Evolutionary conservation across 2,888 invertebrate genomes (phyloP).

Genomic region (Holacanthella duospinosa): DNA sequence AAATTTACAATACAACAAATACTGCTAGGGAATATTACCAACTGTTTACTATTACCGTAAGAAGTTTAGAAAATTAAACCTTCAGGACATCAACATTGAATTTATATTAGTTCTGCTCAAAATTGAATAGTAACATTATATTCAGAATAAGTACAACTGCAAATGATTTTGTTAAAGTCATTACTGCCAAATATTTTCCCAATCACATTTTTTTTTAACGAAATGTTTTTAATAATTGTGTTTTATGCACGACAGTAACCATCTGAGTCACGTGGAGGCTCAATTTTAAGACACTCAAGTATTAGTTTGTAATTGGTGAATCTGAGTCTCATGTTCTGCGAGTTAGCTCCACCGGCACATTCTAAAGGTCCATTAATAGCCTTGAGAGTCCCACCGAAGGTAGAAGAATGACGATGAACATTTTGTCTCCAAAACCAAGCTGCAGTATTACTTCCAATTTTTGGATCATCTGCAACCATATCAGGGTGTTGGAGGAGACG

Average conservation of each 20-base stretch:
- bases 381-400: slow-evolving; percentile 13
- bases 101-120: too few species aligned
- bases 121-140: too few species aligned
- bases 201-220: too few species aligned
- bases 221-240: too few species aligned
- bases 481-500: slow-evolving; percentile 12
- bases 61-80: too few species aligned
- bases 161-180: too few species aligned
- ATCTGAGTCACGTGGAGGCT: not conserved
- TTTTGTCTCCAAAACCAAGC: slow-evolving; percentile 14
- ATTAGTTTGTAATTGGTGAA: slow-evolving; percentile 12
- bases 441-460: slow-evolving; percentile 12
- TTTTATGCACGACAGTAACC: slow-evolving; percentile 4
- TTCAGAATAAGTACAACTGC: too few species aligned
- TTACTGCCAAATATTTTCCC: too few species aligned
- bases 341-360: slow-evolving; percentile 16
- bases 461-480: slow-evolving; percentile 8
- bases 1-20: too few species aligned
- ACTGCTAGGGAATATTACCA: too few species aligned
- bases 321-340: slow-evolving; percentile 6
- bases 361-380: slow-evolving; percentile 15
- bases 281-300: not conserved
- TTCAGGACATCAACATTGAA: too few species aligned
- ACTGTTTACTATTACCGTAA: too few species aligned
- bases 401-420: slow-evolving; percentile 12